Percentiles rank a stretch among this genome's conserved stretches.
phyloP scores from a whole-genome alignment of 2,797 vertebrate species.

The Cyclopterus lumpus region DNA sequence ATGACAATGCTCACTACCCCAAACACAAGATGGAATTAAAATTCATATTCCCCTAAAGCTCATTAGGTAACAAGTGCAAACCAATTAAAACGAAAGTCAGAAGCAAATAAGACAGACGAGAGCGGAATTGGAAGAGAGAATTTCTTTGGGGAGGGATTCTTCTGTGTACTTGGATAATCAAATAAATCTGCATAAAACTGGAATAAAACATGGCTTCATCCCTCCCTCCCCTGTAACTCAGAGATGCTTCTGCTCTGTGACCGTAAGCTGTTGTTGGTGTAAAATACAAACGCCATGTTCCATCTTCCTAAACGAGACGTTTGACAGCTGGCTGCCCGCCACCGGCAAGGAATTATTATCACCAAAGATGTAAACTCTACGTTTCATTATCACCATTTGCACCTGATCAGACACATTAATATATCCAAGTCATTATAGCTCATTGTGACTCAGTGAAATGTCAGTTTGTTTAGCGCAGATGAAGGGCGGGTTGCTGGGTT shows the following conservation, averaged over 20 bases:
- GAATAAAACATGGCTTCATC: background rate
- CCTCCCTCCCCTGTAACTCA: background rate
- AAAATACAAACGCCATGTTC: conserved; percentile 38
- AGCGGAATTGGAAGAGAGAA: background rate
- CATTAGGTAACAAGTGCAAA: background rate
- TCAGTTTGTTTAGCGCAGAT: background rate
- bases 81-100: background rate
- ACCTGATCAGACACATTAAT: conserved; percentile 36
- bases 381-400: conserved; percentile 49
- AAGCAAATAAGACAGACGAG: background rate
- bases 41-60: background rate
- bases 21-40: conserved; percentile 5
- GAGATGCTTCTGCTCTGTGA: background rate
- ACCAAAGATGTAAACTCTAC: conserved; percentile 44
- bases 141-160: background rate
- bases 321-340: conserved; percentile 51
- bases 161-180: background rate
- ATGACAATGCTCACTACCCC: background rate
- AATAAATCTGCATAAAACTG: background rate
- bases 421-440: conserved; percentile 7
- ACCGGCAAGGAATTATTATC: conserved; percentile 10
- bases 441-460: conserved; percentile 2
- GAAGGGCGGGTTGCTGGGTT: conserved; percentile 22
- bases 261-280: conserved; percentile 8
- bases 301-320: conserved; percentile 44